A percentile compares a stretch with the other conserved stretches of the same genome.
These are phyloP conservation scores for Nudaria mundana DNA, from an alignment of 2,888 invertebrate species.

Conservation along the genomic window DNA sequence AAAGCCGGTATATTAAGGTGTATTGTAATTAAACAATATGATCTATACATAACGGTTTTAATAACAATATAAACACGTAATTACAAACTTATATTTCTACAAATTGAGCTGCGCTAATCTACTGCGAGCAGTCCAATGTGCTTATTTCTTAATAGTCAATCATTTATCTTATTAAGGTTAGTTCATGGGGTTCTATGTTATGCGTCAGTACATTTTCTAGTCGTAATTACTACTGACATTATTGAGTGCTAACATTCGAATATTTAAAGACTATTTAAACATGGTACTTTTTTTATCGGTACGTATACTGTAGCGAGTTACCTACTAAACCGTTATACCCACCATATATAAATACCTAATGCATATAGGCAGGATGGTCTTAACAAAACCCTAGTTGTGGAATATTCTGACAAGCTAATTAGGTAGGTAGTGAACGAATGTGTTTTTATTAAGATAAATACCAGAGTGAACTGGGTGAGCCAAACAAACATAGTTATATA, in stretches of 20 bases:
- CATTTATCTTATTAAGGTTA: slow-evolving; percentile 31
- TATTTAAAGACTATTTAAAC: slow-evolving; percentile 21
- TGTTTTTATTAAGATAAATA: no score
- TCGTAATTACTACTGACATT: slow-evolving; percentile 30
- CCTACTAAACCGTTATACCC: no score
- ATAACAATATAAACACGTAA: slow-evolving; percentile 81
- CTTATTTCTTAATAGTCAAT: slow-evolving; percentile 46
- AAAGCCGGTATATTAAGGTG: no score
- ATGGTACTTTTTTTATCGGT: no score
- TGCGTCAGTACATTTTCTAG: slow-evolving; percentile 56
- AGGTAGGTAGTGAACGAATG: no score
- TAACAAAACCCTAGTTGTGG: no score
- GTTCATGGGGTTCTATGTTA: slow-evolving; percentile 49
- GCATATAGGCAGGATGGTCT: no score
- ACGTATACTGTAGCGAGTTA: no score
- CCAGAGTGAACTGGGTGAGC: no score
- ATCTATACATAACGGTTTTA: slow-evolving; percentile 79
- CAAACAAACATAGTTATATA: no score
- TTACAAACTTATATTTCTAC: slow-evolving; percentile 77
- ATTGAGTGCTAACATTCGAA: slow-evolving; percentile 23
- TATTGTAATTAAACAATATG: slow-evolving; percentile 31
- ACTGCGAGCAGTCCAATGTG: slow-evolving; percentile 78
- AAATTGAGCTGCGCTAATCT: slow-evolving; percentile 80
- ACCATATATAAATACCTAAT: no score
- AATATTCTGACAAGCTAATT: no score